Conservation (phyloP, 2,888 invertebrate species). For the Lasioglossum lativentre region DNA sequence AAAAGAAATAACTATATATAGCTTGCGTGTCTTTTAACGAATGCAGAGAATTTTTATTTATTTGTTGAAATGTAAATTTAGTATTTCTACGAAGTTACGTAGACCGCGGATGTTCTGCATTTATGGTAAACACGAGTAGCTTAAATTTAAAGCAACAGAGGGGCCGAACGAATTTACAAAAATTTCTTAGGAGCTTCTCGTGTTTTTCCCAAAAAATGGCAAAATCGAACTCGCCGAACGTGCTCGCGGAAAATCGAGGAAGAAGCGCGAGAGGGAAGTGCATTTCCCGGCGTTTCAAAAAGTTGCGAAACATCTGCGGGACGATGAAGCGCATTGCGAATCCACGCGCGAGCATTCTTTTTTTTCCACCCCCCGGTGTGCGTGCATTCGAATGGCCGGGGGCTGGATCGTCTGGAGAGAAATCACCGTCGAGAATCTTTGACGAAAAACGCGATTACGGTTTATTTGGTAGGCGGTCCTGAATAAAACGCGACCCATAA, state of each 20-base stretch:
- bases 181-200: neutral
- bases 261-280: neutral
- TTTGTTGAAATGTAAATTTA: neutral
- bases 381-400: neutral
- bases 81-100: neutral
- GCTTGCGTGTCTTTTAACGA: neutral
- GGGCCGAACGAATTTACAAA: neutral
- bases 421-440: neutral
- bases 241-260: neutral
- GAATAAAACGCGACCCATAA: slow-evolving; percentile 9
- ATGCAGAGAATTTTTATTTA: neutral
- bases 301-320: neutral
- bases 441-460: slow-evolving; percentile 25
- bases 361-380: neutral
- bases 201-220: neutral
- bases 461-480: neutral
- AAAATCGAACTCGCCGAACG: neutral
- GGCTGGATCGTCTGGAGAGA: neutral
- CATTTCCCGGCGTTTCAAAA: neutral
- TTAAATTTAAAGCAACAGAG: neutral
- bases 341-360: neutral
- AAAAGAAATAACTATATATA: no score
- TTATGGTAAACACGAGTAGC: neutral
- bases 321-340: neutral
- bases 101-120: neutral